Conservation (phyloP, 2,113 vertebrate genomes). For the Gallinago jamesoni region DNA sequence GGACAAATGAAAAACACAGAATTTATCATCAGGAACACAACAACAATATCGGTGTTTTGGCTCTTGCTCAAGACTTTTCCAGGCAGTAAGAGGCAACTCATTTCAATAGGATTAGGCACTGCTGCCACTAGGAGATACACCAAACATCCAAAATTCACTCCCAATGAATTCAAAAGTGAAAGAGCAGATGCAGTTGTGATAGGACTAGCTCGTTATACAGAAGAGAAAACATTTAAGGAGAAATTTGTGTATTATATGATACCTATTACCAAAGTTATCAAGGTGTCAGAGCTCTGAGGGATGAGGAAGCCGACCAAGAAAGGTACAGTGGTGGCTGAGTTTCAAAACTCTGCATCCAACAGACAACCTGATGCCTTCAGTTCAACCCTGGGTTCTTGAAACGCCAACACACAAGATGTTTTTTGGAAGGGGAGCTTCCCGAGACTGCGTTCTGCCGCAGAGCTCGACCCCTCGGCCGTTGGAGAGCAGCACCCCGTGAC, state of each 20-base stretch:
- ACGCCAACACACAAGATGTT: background rate
- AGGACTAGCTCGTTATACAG: background rate
- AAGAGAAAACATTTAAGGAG: background rate
- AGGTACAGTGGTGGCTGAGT: rapidly evolving
- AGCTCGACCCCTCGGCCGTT: background rate
- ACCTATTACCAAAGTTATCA: background rate
- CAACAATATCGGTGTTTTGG: rapidly evolving
- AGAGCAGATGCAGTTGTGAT: background rate
- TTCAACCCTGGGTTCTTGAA: background rate
- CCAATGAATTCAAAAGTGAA: background rate
- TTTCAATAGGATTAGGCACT: background rate
- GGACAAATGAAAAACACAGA: background rate
- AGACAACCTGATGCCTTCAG: too few relatives aligned
- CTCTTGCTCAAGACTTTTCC: background rate
- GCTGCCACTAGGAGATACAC: background rate
- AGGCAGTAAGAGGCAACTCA: background rate
- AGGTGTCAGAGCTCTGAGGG: background rate
- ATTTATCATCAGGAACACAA: background rate
- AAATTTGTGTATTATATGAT: rapidly evolving
- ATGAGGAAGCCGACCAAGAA: background rate
- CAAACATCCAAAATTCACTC: background rate
- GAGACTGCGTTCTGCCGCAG: background rate
- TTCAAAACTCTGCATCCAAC: background rate
- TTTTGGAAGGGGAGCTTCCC: background rate
- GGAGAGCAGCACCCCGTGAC: background rate